Conservation (phyloP, 2,797 vertebrate genomes). For the Labroides dimidiatus region DNA sequence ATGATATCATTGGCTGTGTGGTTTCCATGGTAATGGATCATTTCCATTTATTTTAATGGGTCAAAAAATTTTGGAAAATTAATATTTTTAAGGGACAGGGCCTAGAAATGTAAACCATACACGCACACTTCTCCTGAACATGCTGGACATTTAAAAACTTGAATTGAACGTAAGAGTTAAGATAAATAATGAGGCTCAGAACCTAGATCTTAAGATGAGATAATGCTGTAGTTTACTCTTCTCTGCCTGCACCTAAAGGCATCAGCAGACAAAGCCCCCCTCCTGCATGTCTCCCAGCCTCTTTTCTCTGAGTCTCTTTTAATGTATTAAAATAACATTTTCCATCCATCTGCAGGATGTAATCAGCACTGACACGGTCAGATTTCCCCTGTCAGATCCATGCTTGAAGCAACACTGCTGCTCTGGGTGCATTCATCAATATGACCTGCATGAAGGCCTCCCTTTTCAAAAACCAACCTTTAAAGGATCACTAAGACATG, state of each 20-base stretch:
- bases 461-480: constrained; percentile 30
- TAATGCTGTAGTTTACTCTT: neutral
- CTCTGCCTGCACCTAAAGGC: constrained; percentile 18
- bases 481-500: constrained; percentile 48
- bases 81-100: too few relatives aligned
- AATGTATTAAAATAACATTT: neutral
- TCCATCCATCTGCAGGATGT: neutral
- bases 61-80: too few relatives aligned
- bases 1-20: too few relatives aligned
- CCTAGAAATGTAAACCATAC: too few relatives aligned
- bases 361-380: neutral
- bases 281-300: neutral
- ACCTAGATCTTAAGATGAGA: too few relatives aligned
- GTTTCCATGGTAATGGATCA: too few relatives aligned
- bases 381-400: constrained; percentile 1
- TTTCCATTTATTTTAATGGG: too few relatives aligned
- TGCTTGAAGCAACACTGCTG: constrained; percentile 24
- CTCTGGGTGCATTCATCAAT: constrained; percentile 45
- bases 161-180: too few relatives aligned
- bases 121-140: too few relatives aligned
- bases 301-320: neutral
- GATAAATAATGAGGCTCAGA: neutral
- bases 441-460: constrained; percentile 27
- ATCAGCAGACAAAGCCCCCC: constrained; percentile 2
- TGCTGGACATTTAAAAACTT: too few relatives aligned